Evolutionary conservation across 1,140 invertebrate species (phyloP).

Genomic region (Ceratina japonica): DNA sequence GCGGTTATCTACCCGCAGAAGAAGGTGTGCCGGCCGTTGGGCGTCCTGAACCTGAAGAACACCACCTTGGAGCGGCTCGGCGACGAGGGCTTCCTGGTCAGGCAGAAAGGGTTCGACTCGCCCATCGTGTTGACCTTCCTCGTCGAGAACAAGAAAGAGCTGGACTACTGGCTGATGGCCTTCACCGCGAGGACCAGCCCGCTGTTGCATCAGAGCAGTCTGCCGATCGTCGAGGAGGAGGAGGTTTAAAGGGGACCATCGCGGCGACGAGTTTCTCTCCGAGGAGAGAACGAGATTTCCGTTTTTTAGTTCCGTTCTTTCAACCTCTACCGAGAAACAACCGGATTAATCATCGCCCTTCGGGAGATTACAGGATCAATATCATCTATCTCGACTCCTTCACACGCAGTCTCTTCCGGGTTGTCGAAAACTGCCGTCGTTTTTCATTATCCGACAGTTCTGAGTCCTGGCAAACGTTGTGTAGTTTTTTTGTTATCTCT

Average conservation of each 20-base stretch:
- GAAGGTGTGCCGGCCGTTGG: conserved; percentile 82
- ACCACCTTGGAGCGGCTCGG: conserved; percentile 80
- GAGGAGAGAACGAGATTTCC: too few relatives aligned
- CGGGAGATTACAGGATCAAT: too few relatives aligned
- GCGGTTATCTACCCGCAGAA: conserved; percentile 85
- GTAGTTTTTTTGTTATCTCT: too few relatives aligned
- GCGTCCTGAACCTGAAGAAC: conserved; percentile 83
- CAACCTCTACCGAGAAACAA: too few relatives aligned
- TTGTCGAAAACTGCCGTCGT: too few relatives aligned
- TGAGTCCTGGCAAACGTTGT: too few relatives aligned
- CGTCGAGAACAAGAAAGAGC: conserved; percentile 80
- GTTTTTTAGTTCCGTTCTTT: too few relatives aligned
- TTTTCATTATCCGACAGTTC: too few relatives aligned
- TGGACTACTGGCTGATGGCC: conserved; percentile 83
- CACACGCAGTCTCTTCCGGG: too few relatives aligned
- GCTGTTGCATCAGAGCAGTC: conserved; percentile 79
- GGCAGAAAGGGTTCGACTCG: conserved; percentile 83
- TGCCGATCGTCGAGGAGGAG: conserved; percentile 83
- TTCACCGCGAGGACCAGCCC: conserved; percentile 81
- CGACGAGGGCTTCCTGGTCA: conserved; percentile 80
- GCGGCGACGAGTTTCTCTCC: too few relatives aligned
- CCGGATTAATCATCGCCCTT: too few relatives aligned
- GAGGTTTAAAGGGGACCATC: conserved; percentile 73
- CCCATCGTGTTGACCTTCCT: conserved; percentile 82
- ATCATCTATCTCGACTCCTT: too few relatives aligned